Conservation (phyloP, 2,888 invertebrate species). For the Pandemis corylana region DNA sequence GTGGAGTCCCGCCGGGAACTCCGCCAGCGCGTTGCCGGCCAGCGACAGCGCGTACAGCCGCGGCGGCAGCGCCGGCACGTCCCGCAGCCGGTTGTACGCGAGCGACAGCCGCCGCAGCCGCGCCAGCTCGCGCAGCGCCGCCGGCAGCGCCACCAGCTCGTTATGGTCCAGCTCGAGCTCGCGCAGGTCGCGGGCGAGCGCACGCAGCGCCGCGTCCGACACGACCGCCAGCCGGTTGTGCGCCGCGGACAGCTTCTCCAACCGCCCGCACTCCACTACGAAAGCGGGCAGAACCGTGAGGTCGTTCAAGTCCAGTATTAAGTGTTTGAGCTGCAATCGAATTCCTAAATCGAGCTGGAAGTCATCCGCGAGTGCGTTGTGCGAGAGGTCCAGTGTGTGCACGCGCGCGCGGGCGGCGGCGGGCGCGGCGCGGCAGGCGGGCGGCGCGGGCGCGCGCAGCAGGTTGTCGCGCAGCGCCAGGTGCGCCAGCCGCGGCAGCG, state of each 20-base stretch:
- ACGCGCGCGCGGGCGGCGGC: conserved; percentile 78
- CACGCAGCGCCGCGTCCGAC: conserved; percentile 87
- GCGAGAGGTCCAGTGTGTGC: conserved; percentile 91
- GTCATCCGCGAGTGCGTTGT: conserved; percentile 89
- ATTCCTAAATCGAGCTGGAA: conserved; percentile 87
- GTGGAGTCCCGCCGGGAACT: conserved; percentile 87
- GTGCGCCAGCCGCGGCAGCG: conserved; percentile 86
- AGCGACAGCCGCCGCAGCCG: conserved; percentile 89
- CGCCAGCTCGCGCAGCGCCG: conserved; percentile 84
- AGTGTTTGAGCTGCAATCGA: conserved; percentile 87
- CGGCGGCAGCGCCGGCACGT: conserved; percentile 80
- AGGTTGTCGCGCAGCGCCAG: conserved; percentile 84
- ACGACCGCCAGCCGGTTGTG: conserved; percentile 88
- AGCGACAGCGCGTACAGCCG: conserved; percentile 88
- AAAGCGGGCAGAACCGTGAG: conserved; percentile 86
- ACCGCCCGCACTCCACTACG: conserved; percentile 86
- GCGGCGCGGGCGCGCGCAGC: conserved; percentile 55
- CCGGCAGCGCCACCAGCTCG: conserved; percentile 86
- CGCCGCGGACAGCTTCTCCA: conserved; percentile 90
- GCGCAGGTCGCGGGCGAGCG: conserved; percentile 88
- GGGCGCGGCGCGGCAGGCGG: conserved; percentile 49
- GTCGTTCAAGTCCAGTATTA: conserved; percentile 91
- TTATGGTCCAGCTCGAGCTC: conserved; percentile 92
- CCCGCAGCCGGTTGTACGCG: conserved; percentile 89
- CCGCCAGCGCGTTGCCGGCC: conserved; percentile 89